Evolutionary conservation across 2,888 invertebrate species (phyloP), one percentile per base, ranked within the genome.

Genomic region (Urechis unicinctus): DNA sequence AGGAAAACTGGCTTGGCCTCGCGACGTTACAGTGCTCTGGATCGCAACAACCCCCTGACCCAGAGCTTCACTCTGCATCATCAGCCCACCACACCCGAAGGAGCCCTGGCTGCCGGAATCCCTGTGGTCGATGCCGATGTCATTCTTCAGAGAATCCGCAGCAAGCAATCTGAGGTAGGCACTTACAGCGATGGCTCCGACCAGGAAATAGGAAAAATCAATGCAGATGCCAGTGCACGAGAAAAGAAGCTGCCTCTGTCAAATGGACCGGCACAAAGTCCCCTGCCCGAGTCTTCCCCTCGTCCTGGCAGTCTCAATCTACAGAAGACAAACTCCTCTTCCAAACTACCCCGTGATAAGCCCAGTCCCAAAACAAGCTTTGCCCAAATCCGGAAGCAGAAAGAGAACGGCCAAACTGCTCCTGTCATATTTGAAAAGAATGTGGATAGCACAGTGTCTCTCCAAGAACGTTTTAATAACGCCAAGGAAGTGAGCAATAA

Each of bases 331-430:
- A n/a, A n/a, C n/a, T n/a, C n/a, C n/a, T 44, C 24, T 5, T 5
- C n/a, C 30, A 9, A 21, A 25, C 21, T 9, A 3, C 41, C 22
- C 30, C 48, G 30, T 1, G 59, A 44, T n/a, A 55, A 50, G 31
- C 45, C 41, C 3, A 58, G 56, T 24, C 61, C 60, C 21, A 84
- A 79, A 68, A 81, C 84, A 61, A 87, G 85, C 75, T 88, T 88
- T 78, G 88, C 88, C 30, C 87, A 88, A 70, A 78, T 88, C 56
- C 84, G 83, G 60, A 85, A 81, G 59, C 74, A 81, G 63, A 79
- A 75, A 57, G 79, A 81, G 24, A 79, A 49, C 29, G 56, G 54
- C 5, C 68, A 71, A 43, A 75, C 69, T 50, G 30, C 47, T 3
- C 45, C 45, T 13, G 53, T 51, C 2, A n/a, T n/a, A n/a, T n/a